These are phyloP conservation scores for Ptilonorhynchus violaceus DNA, from an alignment of 2,113 vertebrate species.

Conservation along the genomic window DNA sequence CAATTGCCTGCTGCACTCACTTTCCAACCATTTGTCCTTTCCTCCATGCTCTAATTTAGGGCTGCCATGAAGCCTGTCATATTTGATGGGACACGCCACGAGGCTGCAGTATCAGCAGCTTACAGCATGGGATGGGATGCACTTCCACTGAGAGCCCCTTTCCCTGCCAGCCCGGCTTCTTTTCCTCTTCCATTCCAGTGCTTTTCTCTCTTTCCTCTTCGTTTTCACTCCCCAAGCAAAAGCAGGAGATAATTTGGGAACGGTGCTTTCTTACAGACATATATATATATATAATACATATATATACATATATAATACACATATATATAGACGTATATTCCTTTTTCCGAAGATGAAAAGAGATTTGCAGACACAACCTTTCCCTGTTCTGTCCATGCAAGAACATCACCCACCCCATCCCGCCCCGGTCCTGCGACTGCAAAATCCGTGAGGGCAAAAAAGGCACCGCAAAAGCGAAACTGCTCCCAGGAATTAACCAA, in stretches of 20 bases:
- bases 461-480: background rate
- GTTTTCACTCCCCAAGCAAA: background rate
- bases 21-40: constrained; percentile 36
- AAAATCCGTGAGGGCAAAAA: background rate
- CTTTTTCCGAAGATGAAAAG: background rate
- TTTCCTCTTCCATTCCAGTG: background rate
- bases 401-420: background rate
- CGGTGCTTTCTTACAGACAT: background rate
- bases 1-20: background rate
- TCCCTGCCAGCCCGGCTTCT: background rate
- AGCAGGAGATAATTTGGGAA: background rate
- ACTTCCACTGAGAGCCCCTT: constrained; percentile 14
- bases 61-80: too few species aligned
- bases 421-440: rapidly evolving
- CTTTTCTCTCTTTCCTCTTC: background rate
- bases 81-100: too few species aligned
- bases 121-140: constrained; percentile 8
- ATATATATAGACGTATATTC: background rate
- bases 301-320: background rate
- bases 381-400: background rate
- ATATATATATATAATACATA: too few species aligned
- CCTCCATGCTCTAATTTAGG: constrained; percentile 35
- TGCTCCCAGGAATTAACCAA: background rate
- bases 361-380: background rate
- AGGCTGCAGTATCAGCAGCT: constrained; percentile 28